Conservation (phyloP, 37 sponge, comb jelly and placozoan genomes). For the Spongilla lacustris region DNA sequence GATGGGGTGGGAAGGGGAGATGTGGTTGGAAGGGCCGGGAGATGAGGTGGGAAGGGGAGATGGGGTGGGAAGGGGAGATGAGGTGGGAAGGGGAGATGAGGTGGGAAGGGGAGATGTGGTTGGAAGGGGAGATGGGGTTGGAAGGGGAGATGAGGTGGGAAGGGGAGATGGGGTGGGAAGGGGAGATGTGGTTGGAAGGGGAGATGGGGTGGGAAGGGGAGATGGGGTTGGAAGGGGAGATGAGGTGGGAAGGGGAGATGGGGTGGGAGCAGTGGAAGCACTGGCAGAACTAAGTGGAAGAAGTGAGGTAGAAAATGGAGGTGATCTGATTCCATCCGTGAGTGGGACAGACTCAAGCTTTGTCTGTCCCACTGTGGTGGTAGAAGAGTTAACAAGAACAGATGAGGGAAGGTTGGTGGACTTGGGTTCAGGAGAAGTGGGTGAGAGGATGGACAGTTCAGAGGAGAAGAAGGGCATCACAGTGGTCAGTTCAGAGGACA, state of each 20-base stretch:
- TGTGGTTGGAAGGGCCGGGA: too few species aligned
- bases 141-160: background rate
- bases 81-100: background rate
- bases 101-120: background rate
- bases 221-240: too few species aligned
- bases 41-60: too few species aligned
- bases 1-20: too few species aligned
- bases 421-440: background rate
- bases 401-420: background rate
- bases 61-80: background rate
- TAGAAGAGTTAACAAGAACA: background rate
- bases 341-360: background rate
- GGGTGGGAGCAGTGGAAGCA: background rate
- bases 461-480: background rate
- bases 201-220: too few species aligned
- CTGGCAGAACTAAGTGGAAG: background rate
- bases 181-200: conserved; percentile 1
- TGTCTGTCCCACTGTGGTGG: background rate
- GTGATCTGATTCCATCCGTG: background rate
- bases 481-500: background rate
- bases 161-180: background rate
- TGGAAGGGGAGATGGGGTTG: background rate
- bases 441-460: background rate
- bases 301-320: background rate
- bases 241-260: too few species aligned